Percentiles rank a stretch among this genome's conserved stretches.
Evolutionary conservation across 1,140 invertebrate genomes (phyloP).

Genomic region (Rhopalosiphum padi): DNA sequence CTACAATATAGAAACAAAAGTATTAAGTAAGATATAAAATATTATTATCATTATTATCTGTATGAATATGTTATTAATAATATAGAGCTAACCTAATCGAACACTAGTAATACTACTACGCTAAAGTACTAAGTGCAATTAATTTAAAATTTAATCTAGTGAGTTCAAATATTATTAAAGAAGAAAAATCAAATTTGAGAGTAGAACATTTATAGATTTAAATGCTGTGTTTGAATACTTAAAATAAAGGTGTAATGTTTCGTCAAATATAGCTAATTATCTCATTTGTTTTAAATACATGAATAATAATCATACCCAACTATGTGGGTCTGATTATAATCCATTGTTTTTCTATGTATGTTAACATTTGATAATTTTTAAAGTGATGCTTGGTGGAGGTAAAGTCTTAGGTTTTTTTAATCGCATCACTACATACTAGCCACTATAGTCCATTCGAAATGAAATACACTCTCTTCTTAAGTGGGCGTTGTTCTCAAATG

Average conservation of each 20-base stretch:
- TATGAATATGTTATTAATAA: neutral
- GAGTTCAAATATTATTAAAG: neutral
- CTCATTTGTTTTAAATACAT: slow-evolving; percentile 42
- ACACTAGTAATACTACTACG: neutral
- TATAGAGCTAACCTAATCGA: too few relatives aligned
- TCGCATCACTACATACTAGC: neutral
- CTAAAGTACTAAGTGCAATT: neutral
- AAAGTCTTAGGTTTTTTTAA: neutral
- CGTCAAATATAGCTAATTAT: slow-evolving; percentile 25
- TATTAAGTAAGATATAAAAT: neutral
- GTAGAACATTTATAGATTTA: neutral
- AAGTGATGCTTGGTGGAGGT: neutral
- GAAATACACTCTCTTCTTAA: slow-evolving; percentile 7
- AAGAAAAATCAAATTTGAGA: neutral
- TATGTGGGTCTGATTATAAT: slow-evolving; percentile 51
- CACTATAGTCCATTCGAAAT: neutral
- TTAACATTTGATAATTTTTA: slow-evolving; percentile 23
- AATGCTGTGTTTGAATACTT: neutral
- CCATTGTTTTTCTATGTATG: slow-evolving; percentile 38
- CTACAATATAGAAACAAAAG: neutral
- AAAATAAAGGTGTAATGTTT: neutral
- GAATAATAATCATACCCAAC: slow-evolving; percentile 31
- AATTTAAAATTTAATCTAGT: neutral
- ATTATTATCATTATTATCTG: neutral
- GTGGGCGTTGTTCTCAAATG: slow-evolving; percentile 34